Conservation (phyloP, 2,113 vertebrate species). For the Chionomys nivalis region DNA sequence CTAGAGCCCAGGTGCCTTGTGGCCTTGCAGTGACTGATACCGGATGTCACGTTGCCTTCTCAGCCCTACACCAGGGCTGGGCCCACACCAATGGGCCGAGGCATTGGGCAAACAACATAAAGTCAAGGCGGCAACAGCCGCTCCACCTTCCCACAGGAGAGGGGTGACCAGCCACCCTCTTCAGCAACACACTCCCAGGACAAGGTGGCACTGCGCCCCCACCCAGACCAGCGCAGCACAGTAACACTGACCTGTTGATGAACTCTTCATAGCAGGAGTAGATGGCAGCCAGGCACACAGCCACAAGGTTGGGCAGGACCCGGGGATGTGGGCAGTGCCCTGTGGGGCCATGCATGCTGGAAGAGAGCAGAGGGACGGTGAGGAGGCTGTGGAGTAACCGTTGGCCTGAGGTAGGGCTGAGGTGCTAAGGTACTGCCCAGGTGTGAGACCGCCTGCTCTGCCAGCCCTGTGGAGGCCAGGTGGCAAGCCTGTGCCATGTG, state of each 20-base stretch:
- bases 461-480: neutral
- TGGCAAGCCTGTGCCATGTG: neutral
- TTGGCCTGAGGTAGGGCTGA: fast-evolving
- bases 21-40: fast-evolving
- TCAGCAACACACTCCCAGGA: fast-evolving
- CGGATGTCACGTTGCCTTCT: neutral
- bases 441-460: fast-evolving
- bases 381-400: neutral
- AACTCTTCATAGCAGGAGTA: constrained; percentile 99
- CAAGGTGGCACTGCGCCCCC: fast-evolving
- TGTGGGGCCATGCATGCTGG: constrained; percentile 98
- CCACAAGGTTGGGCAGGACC: constrained; percentile 98
- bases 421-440: neutral
- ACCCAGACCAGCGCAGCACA: fast-evolving
- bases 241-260: constrained; percentile 97
- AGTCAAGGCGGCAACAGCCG: neutral
- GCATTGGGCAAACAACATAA: neutral
- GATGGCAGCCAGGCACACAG: constrained; percentile 98
- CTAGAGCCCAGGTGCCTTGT: fast-evolving
- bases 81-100: neutral
- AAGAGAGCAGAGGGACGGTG: constrained; percentile 76
- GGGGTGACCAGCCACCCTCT: neutral
- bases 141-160: neutral
- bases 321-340: constrained; percentile 98
- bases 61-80: neutral